Percentiles rank a stretch among this genome's conserved stretches.
These are phyloP conservation scores for Catharus fuscescens DNA, from an alignment of 2,113 vertebrate species.

Conservation along the genomic window DNA sequence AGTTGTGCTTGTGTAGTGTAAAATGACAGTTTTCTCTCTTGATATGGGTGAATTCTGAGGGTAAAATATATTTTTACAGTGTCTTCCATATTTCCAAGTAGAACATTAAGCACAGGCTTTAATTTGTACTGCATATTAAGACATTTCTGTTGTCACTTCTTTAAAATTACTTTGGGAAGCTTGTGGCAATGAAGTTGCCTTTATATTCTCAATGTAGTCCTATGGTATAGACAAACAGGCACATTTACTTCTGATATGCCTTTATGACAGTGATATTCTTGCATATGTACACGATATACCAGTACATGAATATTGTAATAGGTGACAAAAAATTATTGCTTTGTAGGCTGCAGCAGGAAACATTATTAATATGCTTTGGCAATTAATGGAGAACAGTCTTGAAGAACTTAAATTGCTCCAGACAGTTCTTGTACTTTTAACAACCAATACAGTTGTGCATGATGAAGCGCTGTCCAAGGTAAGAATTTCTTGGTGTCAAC, in stretches of 20 bases:
- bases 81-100: background rate
- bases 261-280: background rate
- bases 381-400: constrained; percentile 97
- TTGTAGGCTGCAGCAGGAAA: constrained; percentile 93
- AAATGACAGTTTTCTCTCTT: background rate
- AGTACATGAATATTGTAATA: background rate
- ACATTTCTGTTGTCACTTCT: background rate
- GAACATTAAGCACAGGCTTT: background rate
- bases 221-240: background rate
- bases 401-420: constrained; percentile 98
- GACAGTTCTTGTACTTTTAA: constrained; percentile 96
- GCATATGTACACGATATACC: background rate
- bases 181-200: background rate
- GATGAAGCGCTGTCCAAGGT: constrained; percentile 98
- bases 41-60: background rate
- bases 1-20: background rate
- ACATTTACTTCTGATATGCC: background rate
- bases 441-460: constrained; percentile 97
- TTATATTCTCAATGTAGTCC: background rate
- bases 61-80: background rate
- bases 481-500: constrained; percentile 22
- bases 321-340: constrained; percentile 22
- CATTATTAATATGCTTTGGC: constrained; percentile 99
- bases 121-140: background rate
- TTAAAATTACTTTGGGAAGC: background rate